These are phyloP conservation scores for Protonibea diacanthus DNA, from an alignment of 2,797 vertebrate species.

Conservation along the genomic window DNA sequence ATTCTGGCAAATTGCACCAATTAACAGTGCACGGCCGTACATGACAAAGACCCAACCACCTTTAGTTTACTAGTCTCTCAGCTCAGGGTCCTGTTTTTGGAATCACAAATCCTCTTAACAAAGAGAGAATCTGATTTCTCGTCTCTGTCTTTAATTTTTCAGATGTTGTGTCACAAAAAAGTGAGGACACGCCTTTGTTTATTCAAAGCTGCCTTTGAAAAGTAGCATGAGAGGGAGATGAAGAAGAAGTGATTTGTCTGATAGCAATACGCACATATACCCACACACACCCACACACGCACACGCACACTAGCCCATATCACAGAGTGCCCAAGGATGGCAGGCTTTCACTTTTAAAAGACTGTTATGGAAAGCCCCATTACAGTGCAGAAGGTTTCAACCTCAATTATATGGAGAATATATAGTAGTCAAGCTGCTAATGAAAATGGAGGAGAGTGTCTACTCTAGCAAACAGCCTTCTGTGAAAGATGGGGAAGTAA, in stretches of 20 bases:
- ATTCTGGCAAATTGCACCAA: constrained; percentile 39
- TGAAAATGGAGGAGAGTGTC: constrained; percentile 84
- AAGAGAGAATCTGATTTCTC: constrained; percentile 22
- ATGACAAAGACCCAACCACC: constrained; percentile 25
- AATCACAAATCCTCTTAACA: constrained; percentile 8
- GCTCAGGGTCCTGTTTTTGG: neutral
- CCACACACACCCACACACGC: constrained; percentile 15
- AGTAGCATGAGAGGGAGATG: constrained; percentile 57
- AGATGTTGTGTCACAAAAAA: constrained; percentile 39
- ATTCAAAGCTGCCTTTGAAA: constrained; percentile 71
- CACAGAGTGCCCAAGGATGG: constrained; percentile 62
- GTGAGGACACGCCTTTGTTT: constrained; percentile 65
- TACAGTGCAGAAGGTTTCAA: constrained; percentile 84
- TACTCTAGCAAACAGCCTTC: constrained; percentile 78
- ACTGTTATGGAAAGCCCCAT: constrained; percentile 85
- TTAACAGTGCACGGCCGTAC: constrained; percentile 18
- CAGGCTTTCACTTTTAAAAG: constrained; percentile 80
- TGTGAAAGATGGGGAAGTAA: constrained; percentile 80
- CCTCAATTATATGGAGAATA: constrained; percentile 85
- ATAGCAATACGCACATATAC: constrained; percentile 36
- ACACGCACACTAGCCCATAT: constrained; percentile 44
- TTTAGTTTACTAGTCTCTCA: neutral
- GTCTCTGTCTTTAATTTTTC: constrained; percentile 40
- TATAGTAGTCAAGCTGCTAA: constrained; percentile 82
- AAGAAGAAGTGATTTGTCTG: constrained; percentile 69